These are phyloP conservation scores for Epinephelus coioides DNA, from an alignment of 2,797 vertebrate species.

Conservation along the genomic window DNA sequence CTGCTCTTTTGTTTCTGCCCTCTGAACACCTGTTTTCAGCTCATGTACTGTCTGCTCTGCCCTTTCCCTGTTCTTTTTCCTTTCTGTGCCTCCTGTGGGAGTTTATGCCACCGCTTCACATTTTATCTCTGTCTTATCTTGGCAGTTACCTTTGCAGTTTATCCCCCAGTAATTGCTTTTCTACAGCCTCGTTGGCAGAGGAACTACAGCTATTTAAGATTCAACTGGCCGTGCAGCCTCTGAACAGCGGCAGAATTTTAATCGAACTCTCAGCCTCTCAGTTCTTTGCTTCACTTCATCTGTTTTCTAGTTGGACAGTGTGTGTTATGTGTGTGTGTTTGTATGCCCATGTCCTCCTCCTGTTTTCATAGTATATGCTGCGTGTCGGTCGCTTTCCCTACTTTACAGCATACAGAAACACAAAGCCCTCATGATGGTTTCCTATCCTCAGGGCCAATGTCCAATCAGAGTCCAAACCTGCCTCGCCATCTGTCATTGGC, in stretches of 20 bases:
- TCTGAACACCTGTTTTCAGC: constrained; percentile 5
- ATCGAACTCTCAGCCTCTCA: constrained; percentile 24
- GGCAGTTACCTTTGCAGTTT: constrained; percentile 42
- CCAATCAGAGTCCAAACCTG: constrained; percentile 60
- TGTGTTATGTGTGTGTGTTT: background rate
- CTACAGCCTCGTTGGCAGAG: constrained; percentile 23
- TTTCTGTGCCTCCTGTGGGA: constrained; percentile 12
- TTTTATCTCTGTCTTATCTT: constrained; percentile 47
- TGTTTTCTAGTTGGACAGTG: background rate
- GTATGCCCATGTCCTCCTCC: background rate
- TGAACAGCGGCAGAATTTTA: constrained; percentile 39
- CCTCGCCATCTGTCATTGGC: constrained; percentile 71
- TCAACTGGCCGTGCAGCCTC: constrained; percentile 51
- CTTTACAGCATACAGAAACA: background rate
- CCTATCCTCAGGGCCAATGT: constrained; percentile 56
- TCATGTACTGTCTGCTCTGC: background rate
- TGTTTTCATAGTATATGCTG: background rate
- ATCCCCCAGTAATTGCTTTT: constrained; percentile 60
- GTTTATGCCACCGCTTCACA: constrained; percentile 21
- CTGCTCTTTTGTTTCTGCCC: background rate
- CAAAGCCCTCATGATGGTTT: constrained; percentile 41
- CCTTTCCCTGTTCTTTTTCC: background rate
- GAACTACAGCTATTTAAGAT: constrained; percentile 56
- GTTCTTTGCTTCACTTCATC: constrained; percentile 37
- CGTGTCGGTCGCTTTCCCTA: background rate